A percentile compares a stretch with the other conserved stretches of the same genome.
phyloP scores from a whole-genome alignment of 92 coral and sea anemone species.

The Desmophyllum pertusum region DNA sequence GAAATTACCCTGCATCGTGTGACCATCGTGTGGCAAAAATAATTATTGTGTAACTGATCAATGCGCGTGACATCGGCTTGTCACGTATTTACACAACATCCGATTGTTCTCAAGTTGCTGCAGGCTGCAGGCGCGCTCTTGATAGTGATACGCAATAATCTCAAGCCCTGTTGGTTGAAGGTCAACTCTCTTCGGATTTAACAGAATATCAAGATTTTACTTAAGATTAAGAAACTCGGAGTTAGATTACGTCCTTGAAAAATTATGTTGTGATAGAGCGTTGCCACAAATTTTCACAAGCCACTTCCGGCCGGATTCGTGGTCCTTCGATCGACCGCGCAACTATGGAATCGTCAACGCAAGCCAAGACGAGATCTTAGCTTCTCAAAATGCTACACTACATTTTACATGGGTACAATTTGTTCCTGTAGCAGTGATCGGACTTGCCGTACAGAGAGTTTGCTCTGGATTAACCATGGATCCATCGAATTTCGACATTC shows the following conservation, averaged over 20 bases:
- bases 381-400: neutral
- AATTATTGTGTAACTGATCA: too few species aligned
- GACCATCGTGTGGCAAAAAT: neutral
- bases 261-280: neutral
- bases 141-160: neutral
- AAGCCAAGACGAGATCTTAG: neutral
- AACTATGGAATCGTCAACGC: neutral
- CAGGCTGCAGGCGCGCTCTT: neutral
- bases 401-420: slow-evolving; percentile 31
- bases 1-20: too few species aligned
- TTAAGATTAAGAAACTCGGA: neutral
- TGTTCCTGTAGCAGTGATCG: slow-evolving; percentile 39
- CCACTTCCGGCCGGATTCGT: slow-evolving; percentile 12
- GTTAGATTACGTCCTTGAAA: neutral
- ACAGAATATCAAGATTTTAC: neutral
- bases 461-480: slow-evolving; percentile 25
- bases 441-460: slow-evolving; percentile 26
- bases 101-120: slow-evolving; percentile 3
- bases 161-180: slow-evolving; percentile 3
- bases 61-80: neutral
- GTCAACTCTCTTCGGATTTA: neutral
- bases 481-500: slow-evolving; percentile 28
- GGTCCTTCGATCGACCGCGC: neutral
- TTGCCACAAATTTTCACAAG: neutral
- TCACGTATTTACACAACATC: slow-evolving; percentile 10